phyloP scores from a whole-genome alignment of 2,113 vertebrate species.

The Tyto alba region DNA sequence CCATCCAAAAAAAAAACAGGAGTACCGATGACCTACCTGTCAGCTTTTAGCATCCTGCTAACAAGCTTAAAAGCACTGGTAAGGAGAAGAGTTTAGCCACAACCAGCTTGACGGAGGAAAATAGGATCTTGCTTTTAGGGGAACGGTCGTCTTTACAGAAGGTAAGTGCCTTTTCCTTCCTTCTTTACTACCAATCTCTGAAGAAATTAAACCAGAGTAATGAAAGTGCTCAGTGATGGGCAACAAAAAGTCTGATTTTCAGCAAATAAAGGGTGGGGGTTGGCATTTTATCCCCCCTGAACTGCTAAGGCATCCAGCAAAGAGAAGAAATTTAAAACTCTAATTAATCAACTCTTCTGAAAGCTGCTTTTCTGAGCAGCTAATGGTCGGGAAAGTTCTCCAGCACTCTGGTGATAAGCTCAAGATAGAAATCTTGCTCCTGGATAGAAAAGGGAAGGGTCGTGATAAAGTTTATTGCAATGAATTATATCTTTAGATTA shows the following conservation, averaged over 20 bases:
- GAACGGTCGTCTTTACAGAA: not conserved
- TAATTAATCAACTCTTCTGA: too few relatives aligned
- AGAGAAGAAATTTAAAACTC: not conserved
- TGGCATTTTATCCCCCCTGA: not conserved
- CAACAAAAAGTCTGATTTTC: not conserved
- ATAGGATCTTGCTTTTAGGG: not conserved
- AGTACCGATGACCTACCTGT: slow-evolving; percentile 25
- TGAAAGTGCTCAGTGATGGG: not conserved
- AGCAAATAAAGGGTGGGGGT: too few relatives aligned
- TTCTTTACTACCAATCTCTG: accelerated
- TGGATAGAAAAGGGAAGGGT: not conserved
- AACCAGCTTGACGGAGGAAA: not conserved
- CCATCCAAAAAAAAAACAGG: not conserved
- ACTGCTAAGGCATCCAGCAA: not conserved
- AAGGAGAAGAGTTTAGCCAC: not conserved
- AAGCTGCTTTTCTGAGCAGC: not conserved
- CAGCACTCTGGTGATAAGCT: not conserved
- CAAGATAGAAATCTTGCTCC: not conserved
- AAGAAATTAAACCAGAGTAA: not conserved
- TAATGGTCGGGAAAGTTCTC: not conserved
- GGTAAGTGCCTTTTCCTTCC: slow-evolving; percentile 27
- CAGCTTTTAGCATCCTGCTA: slow-evolving; percentile 12
- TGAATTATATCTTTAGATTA: accelerated
- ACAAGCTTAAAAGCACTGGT: slow-evolving; percentile 42
- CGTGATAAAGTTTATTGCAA: not conserved